These are phyloP conservation scores for Canis aureus DNA, from an alignment of 2,113 vertebrate species.

Conservation along the genomic window DNA sequence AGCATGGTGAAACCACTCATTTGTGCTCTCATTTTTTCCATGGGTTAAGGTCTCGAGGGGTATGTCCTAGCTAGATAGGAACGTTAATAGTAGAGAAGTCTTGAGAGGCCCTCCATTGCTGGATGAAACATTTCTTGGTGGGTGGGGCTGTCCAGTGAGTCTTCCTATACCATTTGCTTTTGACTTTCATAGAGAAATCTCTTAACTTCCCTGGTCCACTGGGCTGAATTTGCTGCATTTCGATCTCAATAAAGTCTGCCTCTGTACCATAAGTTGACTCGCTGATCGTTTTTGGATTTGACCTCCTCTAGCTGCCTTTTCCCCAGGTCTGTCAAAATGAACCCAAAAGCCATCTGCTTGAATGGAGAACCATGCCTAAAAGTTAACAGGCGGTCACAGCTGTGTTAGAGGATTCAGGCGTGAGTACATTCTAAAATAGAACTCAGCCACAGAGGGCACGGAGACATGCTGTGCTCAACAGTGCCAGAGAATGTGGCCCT, in stretches of 20 bases:
- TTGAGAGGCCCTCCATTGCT: neutral
- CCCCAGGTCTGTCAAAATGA: neutral
- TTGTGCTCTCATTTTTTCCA: conserved; percentile 57
- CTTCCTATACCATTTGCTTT: neutral
- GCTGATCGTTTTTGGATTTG: neutral
- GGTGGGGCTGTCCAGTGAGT: neutral
- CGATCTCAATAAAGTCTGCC: neutral
- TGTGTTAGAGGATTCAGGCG: conserved; percentile 85
- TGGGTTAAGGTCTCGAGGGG: conserved; percentile 21
- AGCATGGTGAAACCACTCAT: neutral
- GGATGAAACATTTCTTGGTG: conserved; percentile 37
- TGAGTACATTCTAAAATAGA: conserved; percentile 88
- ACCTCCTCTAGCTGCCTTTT: neutral
- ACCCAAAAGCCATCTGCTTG: conserved; percentile 70
- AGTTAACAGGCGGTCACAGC: conserved; percentile 87
- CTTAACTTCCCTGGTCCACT: neutral
- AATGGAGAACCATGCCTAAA: conserved; percentile 77
- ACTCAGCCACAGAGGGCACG: conserved; percentile 81
- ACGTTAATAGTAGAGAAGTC: neutral
- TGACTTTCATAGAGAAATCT: neutral
- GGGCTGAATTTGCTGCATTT: neutral
- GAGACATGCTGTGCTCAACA: conserved; percentile 68
- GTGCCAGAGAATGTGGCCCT: conserved; percentile 86
- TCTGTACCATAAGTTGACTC: neutral
- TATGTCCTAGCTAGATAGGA: conserved; percentile 18